phyloP scores from a whole-genome alignment of 2,888 invertebrate genomes.

The Rugalucina vietnamica region DNA sequence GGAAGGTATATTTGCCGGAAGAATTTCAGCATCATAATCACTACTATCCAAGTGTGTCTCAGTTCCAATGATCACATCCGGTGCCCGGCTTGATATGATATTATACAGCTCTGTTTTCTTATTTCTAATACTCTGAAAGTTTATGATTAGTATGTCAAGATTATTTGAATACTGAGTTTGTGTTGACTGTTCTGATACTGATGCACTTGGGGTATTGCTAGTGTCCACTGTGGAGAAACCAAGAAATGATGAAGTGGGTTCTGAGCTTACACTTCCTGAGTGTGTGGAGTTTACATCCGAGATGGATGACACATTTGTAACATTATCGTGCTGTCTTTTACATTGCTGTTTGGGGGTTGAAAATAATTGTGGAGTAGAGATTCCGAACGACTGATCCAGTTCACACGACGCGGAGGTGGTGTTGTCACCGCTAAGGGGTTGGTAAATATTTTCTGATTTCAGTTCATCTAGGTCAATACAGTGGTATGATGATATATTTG shows the following conservation, averaged over 20 bases:
- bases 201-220: not conserved
- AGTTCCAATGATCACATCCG: conserved; percentile 14
- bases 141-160: not conserved
- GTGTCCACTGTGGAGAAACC: not conserved
- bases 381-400: no score
- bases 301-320: not conserved
- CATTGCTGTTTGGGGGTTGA: not conserved
- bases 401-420: not conserved
- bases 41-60: conserved; percentile 3
- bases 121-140: conserved; percentile 17
- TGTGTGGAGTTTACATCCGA: not conserved
- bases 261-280: no score
- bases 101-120: conserved; percentile 16
- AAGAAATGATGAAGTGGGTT: no score
- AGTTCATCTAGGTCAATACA: not conserved
- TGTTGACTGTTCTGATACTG: not conserved
- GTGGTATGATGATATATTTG: not conserved
- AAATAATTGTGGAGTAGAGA: not conserved
- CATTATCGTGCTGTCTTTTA: not conserved
- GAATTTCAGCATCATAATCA: not conserved
- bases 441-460: not conserved
- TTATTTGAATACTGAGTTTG: not conserved
- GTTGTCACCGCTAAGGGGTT: not conserved
- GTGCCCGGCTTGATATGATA: conserved; percentile 1
- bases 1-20: not conserved